Evolutionary conservation across 2,888 invertebrate genomes (phyloP).

Genomic region (Orthosia gothica): DNA sequence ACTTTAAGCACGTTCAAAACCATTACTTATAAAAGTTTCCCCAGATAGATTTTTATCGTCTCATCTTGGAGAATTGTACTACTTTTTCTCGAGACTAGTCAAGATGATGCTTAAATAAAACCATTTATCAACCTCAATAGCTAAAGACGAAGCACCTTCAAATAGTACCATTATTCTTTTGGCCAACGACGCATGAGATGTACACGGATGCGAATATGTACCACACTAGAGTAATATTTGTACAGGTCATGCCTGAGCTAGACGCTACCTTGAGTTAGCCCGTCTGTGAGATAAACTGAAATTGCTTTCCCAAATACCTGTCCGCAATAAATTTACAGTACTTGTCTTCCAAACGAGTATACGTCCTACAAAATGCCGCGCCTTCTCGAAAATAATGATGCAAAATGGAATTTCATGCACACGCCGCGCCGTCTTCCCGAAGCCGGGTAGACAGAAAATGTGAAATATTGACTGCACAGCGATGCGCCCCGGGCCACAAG

Average conservation of each 20-base stretch:
- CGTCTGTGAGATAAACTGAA: constrained; percentile 60
- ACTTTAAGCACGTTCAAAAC: constrained; percentile 7
- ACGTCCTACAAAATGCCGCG: constrained; percentile 71
- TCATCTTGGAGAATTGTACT: too few species aligned
- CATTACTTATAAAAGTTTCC: constrained; percentile 2
- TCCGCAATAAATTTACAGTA: constrained; percentile 70
- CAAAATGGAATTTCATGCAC: constrained; percentile 81
- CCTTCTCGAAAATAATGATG: constrained; percentile 87
- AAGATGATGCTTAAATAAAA: constrained; percentile 28
- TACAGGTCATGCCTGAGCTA: constrained; percentile 27
- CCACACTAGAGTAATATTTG: constrained; percentile 23
- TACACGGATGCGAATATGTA: constrained; percentile 13
- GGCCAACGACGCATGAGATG: constrained; percentile 21
- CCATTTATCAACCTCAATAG: constrained; percentile 43
- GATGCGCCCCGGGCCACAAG: constrained; percentile 58
- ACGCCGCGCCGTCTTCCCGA: constrained; percentile 67
- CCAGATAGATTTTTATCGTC: background rate
- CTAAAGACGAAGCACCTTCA: constrained; percentile 22
- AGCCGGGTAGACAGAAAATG: constrained; percentile 69
- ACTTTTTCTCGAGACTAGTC: constrained; percentile 7
- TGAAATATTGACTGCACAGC: constrained; percentile 76
- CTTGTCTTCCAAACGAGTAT: constrained; percentile 31
- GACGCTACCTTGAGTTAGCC: constrained; percentile 17
- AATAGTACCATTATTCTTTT: constrained; percentile 32
- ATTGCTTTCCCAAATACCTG: constrained; percentile 69